Evolutionary conservation across 2,888 invertebrate species (phyloP), one percentile per base, ranked within the genome.

Genomic region (Opisthograptis luteolata): DNA sequence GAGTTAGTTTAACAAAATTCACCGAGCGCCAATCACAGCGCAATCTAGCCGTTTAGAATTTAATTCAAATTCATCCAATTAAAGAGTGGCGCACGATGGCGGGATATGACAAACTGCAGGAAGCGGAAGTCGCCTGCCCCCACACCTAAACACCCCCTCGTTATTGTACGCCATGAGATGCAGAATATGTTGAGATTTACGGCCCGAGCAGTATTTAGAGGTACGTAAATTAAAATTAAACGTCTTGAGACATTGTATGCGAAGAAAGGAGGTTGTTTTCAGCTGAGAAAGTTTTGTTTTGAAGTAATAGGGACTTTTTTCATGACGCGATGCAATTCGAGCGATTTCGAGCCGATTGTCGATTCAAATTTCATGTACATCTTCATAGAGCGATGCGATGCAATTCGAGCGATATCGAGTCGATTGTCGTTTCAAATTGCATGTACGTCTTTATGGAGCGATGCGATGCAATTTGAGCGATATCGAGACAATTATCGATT

Each of bases 101-200:
- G 58, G 68, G 63, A 66, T 58, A 67, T 73, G 68, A 71, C 70
- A 71, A 70, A 75, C 70, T 75, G 71, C 68, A 61, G 65, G 63
- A 66, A 64, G 53, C 60, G 66, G 65, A 60, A 64, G 62, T 55
- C 31, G 48, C 62, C 60, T 58, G 59, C 45, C 60, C 50, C 47
- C 35, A n/a, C n/a, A n/a, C n/a, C 41, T 49, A n/a, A n/a, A n/a
- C 19, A 45, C 37, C 28, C 31, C 42, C 17, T 31, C 14, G 39
- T 14, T 32, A 39, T 45, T 45, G 25, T 57, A 47, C 57, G 39
- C 58, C 50, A 48, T 64, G 9, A 32, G 32, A 22, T 37, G 36
- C 30, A 37, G 19, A 34, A 42, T 44, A 7, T 30, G 28, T 44
- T 7, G 20, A 28, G 28, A 39, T 39, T 39, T 28, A 24, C 15